These are phyloP conservation scores for Lophius americanus DNA, from an alignment of 2,797 vertebrate genomes.

Conservation along the genomic window DNA sequence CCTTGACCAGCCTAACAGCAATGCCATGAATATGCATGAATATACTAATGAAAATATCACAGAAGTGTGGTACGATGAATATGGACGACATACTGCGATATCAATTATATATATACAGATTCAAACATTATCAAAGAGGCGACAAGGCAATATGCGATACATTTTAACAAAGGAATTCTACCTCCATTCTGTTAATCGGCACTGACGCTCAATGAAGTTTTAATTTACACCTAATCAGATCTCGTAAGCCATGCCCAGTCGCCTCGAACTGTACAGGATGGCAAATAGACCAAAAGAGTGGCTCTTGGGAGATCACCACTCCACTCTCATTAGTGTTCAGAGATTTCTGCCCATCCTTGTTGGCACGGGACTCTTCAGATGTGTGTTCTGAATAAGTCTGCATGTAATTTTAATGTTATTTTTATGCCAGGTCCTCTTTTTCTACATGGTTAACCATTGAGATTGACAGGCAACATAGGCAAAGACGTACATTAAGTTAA, in stretches of 20 bases:
- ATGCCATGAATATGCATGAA: slow-evolving; percentile 33
- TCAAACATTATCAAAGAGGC: slow-evolving; percentile 55
- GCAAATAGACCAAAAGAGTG: slow-evolving; percentile 64
- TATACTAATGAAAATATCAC: slow-evolving; percentile 41
- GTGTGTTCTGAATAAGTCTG: slow-evolving; percentile 46
- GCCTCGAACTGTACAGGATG: slow-evolving; percentile 61
- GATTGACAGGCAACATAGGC: slow-evolving; percentile 35
- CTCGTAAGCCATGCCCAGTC: slow-evolving; percentile 83
- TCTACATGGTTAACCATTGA: slow-evolving; percentile 44
- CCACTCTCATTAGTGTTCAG: slow-evolving; percentile 79
- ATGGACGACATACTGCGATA: slow-evolving; percentile 34
- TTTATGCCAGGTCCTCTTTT: slow-evolving; percentile 52
- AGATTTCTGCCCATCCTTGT: slow-evolving; percentile 47
- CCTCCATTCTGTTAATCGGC: slow-evolving; percentile 65
- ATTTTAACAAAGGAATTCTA: slow-evolving; percentile 71
- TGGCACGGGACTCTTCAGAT: slow-evolving; percentile 50
- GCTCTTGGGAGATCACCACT: slow-evolving; percentile 76
- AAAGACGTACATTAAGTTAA: not conserved
- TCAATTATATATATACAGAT: slow-evolving; percentile 59
- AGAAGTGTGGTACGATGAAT: slow-evolving; percentile 23
- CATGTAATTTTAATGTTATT: slow-evolving; percentile 56
- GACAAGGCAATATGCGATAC: slow-evolving; percentile 34
- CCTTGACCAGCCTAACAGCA: slow-evolving; percentile 30
- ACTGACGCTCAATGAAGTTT: slow-evolving; percentile 83
- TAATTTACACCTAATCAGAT: slow-evolving; percentile 88